Base-by-base conservation (phyloP, 2,113 vertebrate genomes). In the Zosterops lateralis region DNA sequence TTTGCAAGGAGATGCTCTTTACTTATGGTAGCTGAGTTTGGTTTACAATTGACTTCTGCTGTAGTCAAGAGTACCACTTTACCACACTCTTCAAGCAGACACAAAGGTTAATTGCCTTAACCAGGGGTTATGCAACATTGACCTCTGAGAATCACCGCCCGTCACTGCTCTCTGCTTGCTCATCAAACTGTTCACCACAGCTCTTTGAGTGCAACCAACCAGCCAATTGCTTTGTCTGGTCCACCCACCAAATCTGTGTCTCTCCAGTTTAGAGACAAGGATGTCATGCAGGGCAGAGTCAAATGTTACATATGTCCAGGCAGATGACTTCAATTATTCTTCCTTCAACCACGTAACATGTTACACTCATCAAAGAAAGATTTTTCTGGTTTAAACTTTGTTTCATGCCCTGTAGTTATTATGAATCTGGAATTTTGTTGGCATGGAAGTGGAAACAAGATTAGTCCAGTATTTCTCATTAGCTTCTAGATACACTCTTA, bases 321-420 rank as follows among this genome's bases (percentile, higher is more conserved):
- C 12, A n/a, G 18, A 32, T 22, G 5, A 28, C 0, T 0, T 26
- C 28, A 45, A 17, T 74, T 38, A 51, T 10, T n/a, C 19, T 74
- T 66, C 5, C 22, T 57, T 74, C 32, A 25, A 58, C 4, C 12
- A 57, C 3, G 8, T 40, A 42, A n/a, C 1, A 42, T 17, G 36
- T 22, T 42, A 34, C 6, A 42, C 28, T 1, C 18, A 40, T 22
- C 14, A 50, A 53, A 58, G 11, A 74, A 70, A 34, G 3, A 18
- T 81, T 77, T 64, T 19, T 12, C 4, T 50, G 9, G 2, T 72
- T 84, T 60, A 58, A 71, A 45, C 17, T 54, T 72, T 3, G 6
- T 71, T 62, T 75, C 9, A 18, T 45, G 9, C 1, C 7, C 10
- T 54, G 10, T 7, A 34, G 13, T 62, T 84, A 57, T 44, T 34